phyloP scores from a whole-genome alignment of 2,888 invertebrate species.

The Shargacucullia verbasci region DNA sequence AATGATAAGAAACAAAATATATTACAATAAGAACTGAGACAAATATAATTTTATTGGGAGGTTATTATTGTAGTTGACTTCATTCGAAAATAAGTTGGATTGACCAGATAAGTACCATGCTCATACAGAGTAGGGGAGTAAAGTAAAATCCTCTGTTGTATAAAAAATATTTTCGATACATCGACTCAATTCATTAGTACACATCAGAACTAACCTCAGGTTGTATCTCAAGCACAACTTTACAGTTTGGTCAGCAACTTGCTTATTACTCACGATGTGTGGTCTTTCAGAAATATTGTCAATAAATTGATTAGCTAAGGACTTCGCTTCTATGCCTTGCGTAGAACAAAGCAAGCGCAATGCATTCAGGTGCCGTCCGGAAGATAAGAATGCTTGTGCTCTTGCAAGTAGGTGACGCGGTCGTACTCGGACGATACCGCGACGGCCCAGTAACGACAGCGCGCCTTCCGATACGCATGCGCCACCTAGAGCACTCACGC shows the following conservation, averaged over 20 bases:
- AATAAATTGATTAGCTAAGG: slow-evolving; percentile 71
- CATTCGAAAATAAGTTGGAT: too few relatives aligned
- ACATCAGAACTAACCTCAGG: slow-evolving; percentile 67
- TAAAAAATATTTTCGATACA: too few relatives aligned
- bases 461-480: slow-evolving; percentile 85
- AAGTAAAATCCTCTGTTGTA: too few relatives aligned
- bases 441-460: slow-evolving; percentile 88
- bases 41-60: neutral
- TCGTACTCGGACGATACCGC: slow-evolving; percentile 91
- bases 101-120: too few relatives aligned
- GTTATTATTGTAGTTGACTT: too few relatives aligned
- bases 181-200: neutral
- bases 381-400: slow-evolving; percentile 87
- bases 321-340: slow-evolving; percentile 69
- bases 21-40: neutral
- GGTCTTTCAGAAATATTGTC: slow-evolving; percentile 74
- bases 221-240: slow-evolving; percentile 78
- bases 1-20: too few relatives aligned
- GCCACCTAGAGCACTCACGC: slow-evolving; percentile 87
- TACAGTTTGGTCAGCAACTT: slow-evolving; percentile 77
- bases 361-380: slow-evolving; percentile 88
- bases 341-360: slow-evolving; percentile 74
- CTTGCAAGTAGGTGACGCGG: slow-evolving; percentile 89
- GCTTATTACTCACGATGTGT: slow-evolving; percentile 73
- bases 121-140: too few relatives aligned